A percentile compares a stretch with the other conserved stretches of the same genome.
These are phyloP conservation scores for Acleris sparsana DNA, from an alignment of 2,888 invertebrate species.

Conservation along the genomic window DNA sequence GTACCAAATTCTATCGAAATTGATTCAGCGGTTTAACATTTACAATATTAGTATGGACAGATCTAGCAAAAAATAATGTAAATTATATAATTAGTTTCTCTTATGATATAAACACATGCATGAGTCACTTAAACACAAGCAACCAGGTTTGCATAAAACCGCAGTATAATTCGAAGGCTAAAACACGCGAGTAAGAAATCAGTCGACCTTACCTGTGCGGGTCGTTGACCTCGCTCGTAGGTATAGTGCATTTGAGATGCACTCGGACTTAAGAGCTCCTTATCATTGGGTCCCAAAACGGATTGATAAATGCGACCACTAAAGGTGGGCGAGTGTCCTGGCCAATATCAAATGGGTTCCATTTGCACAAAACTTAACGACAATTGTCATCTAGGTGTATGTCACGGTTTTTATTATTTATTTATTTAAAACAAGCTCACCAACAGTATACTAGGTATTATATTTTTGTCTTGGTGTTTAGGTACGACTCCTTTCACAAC, in stretches of 20 bases:
- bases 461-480: no score
- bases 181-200: constrained; percentile 27
- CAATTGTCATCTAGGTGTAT: no score
- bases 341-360: constrained; percentile 14
- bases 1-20: no score
- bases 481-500: no score
- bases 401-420: no score
- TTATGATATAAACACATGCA: background rate
- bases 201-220: constrained; percentile 14
- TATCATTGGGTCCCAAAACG: constrained; percentile 28
- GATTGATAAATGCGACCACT: constrained; percentile 25
- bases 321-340: background rate
- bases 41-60: no score
- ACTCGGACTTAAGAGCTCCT: constrained; percentile 28
- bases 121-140: constrained; percentile 1
- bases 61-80: no score
- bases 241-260: constrained; percentile 25
- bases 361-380: background rate
- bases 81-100: no score
- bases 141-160: constrained; percentile 1
- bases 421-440: no score
- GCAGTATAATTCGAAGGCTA: constrained; percentile 6
- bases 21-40: no score
- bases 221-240: constrained; percentile 23
- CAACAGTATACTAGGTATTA: no score